Percentiles rank a stretch among this genome's conserved stretches.
These are phyloP conservation scores for Acleris cristana DNA, from an alignment of 2,888 invertebrate genomes.

Conservation along the genomic window DNA sequence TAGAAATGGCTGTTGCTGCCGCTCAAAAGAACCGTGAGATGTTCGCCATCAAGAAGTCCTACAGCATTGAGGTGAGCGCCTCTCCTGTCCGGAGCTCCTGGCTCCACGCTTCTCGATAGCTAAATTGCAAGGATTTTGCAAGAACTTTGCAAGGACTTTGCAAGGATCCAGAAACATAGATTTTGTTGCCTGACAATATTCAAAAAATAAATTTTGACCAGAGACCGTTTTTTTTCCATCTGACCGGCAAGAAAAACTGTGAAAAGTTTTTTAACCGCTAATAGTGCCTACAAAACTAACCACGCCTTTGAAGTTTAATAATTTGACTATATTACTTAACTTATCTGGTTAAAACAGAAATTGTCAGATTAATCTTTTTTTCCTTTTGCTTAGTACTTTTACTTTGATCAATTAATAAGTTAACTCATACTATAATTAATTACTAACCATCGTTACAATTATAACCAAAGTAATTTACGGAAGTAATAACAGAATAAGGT, in stretches of 20 bases:
- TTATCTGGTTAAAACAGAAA: neutral
- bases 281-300: neutral
- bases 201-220: neutral
- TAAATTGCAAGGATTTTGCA: constrained; percentile 21
- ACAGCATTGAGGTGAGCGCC: constrained; percentile 96
- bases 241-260: neutral
- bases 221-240: neutral
- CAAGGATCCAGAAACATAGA: constrained; percentile 20
- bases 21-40: constrained; percentile 97
- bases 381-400: too few relatives aligned
- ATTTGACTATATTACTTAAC: neutral
- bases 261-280: neutral
- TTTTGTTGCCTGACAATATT: constrained; percentile 42
- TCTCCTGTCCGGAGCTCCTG: constrained; percentile 30
- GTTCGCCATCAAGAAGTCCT: constrained; percentile 98
- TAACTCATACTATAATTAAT: too few relatives aligned
- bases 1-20: constrained; percentile 94
- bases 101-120: constrained; percentile 20
- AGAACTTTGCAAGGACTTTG: constrained; percentile 16
- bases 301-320: neutral
- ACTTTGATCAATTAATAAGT: too few relatives aligned
- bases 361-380: too few relatives aligned
- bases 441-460: too few relatives aligned
- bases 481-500: too few relatives aligned
- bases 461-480: too few relatives aligned